A percentile compares a stretch with the other conserved stretches of the same genome.
Conservation (phyloP, 2,888 invertebrate species). For the Melipona beecheii region DNA sequence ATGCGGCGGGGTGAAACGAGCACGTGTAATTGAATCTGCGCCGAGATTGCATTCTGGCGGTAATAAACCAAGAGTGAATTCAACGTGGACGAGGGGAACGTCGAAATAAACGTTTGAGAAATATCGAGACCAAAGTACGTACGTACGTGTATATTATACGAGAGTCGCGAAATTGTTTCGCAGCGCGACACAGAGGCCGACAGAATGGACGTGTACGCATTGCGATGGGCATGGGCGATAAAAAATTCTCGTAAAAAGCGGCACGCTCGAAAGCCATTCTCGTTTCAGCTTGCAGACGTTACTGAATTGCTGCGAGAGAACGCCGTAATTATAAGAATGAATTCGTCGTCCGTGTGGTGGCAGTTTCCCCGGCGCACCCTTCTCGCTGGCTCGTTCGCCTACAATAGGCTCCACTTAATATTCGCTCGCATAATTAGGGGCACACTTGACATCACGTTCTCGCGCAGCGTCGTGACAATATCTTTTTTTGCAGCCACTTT, state of each 20-base stretch:
- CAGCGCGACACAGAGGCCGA: not conserved
- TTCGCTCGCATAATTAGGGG: constrained; percentile 24
- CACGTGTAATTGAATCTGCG: not conserved
- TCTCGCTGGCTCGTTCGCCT: constrained; percentile 11
- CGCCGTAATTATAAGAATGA: constrained; percentile 15
- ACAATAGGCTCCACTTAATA: constrained; percentile 42
- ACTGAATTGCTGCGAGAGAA: constrained; percentile 4
- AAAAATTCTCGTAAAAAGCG: constrained; percentile 14
- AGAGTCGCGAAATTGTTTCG: not conserved
- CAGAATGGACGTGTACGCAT: not conserved
- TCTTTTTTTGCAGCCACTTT: constrained; percentile 1
- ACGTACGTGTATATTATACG: not conserved
- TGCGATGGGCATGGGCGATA: not conserved
- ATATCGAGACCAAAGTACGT: not conserved
- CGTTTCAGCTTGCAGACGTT: constrained; percentile 23
- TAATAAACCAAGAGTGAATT: not conserved
- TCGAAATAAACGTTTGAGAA: not conserved
- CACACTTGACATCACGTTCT: constrained; percentile 24
- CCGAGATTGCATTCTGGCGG: not conserved
- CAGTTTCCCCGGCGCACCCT: constrained; percentile 13
- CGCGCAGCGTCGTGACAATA: constrained; percentile 4
- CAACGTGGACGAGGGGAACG: not conserved
- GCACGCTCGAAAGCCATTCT: constrained; percentile 11
- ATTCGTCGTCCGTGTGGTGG: constrained; percentile 6
- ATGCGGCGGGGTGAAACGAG: not conserved